A percentile compares a stretch with the other conserved stretches of the same genome.
Conservation (phyloP, 2,797 vertebrate genomes). For the Melanotaenia pygmaea region DNA sequence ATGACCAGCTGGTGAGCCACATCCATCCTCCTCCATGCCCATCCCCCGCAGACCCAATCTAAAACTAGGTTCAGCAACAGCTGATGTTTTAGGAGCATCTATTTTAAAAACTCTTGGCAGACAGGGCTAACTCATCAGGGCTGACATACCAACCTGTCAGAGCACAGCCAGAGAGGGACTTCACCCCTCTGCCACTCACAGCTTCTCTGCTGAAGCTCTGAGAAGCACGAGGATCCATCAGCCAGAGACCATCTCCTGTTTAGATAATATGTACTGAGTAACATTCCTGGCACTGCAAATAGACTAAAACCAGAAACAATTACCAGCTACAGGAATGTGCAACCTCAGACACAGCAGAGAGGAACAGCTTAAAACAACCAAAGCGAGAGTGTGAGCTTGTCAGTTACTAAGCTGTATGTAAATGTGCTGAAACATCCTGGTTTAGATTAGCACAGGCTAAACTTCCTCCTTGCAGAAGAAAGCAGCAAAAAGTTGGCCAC, state of each 20-base stretch:
- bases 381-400: not conserved
- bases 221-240: not conserved
- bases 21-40: constrained; percentile 20
- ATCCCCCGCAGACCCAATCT: constrained; percentile 47
- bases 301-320: constrained; percentile 25
- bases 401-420: constrained; percentile 43
- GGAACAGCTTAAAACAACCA: constrained; percentile 12
- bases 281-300: constrained; percentile 36
- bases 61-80: constrained; percentile 76
- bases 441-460: constrained; percentile 33
- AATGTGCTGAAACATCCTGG: constrained; percentile 62
- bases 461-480: constrained; percentile 58
- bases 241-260: constrained; percentile 5
- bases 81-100: constrained; percentile 80
- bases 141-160: constrained; percentile 74
- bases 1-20: constrained; percentile 34
- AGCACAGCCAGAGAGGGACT: constrained; percentile 41
- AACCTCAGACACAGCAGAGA: constrained; percentile 39
- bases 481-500: not conserved
- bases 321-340: constrained; percentile 56
- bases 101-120: constrained; percentile 82
- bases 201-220: constrained; percentile 12
- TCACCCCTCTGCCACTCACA: constrained; percentile 55
- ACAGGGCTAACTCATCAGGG: constrained; percentile 75
- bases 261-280: not conserved